These are phyloP conservation scores for Ophion ellenae DNA, from an alignment of 2,888 invertebrate species.

Conservation along the genomic window DNA sequence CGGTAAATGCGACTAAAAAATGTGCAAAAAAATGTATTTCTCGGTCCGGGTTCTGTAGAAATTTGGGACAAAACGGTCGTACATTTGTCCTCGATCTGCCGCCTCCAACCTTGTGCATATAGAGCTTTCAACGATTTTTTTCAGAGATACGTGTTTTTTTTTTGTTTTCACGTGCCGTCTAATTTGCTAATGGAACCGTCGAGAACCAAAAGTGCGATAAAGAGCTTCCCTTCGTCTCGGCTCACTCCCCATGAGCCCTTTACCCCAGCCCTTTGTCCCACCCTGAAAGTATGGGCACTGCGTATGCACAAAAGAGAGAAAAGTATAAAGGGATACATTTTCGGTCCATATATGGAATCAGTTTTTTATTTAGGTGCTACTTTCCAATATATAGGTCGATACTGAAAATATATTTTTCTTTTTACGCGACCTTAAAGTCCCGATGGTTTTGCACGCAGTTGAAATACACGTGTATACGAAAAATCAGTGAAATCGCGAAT, in stretches of 20 bases:
- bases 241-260: no score
- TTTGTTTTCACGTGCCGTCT: slow-evolving; percentile 34
- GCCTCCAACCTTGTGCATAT: background rate
- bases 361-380: background rate
- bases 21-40: background rate
- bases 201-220: background rate
- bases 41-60: background rate
- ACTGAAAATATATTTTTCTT: background rate
- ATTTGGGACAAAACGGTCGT: slow-evolving; percentile 2
- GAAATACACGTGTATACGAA: slow-evolving; percentile 43
- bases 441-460: slow-evolving; percentile 24
- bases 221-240: background rate
- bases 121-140: slow-evolving; percentile 5
- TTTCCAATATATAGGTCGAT: background rate
- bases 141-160: slow-evolving; percentile 14
- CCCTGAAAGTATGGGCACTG: background rate
- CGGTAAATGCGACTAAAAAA: background rate
- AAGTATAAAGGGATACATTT: background rate
- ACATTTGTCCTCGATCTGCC: slow-evolving; percentile 3
- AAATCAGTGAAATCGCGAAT: slow-evolving; percentile 44
- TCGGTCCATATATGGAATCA: background rate
- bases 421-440: slow-evolving; percentile 9
- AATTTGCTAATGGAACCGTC: background rate
- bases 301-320: background rate
- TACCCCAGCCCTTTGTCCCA: background rate